phyloP scores from a whole-genome alignment of 1,140 invertebrate genomes.

The Archegozetes longisetosus region DNA sequence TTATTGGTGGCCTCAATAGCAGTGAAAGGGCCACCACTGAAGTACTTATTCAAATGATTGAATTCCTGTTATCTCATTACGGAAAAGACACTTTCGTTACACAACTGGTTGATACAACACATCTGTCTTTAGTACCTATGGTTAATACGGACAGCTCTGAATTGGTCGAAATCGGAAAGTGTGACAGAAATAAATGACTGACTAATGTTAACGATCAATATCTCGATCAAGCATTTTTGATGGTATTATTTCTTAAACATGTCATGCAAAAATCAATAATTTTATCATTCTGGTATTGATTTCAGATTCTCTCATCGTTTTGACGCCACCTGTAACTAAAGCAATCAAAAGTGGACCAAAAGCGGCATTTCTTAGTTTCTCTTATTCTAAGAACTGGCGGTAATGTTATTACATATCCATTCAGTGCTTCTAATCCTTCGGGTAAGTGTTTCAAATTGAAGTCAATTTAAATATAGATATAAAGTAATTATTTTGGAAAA shows the following conservation, averaged over 20 bases:
- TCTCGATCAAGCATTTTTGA: slow-evolving; percentile 77
- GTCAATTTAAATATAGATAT: no score
- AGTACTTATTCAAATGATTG: slow-evolving; percentile 64
- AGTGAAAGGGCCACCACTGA: slow-evolving; percentile 84
- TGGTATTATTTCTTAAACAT: no score
- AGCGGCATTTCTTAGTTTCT: slow-evolving; percentile 8
- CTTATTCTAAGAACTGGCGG: slow-evolving; percentile 11
- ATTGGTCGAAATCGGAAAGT: slow-evolving; percentile 56
- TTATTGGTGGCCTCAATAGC: slow-evolving; percentile 95
- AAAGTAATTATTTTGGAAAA: slow-evolving; percentile 5
- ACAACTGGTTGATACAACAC: slow-evolving; percentile 57
- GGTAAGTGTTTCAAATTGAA: no score
- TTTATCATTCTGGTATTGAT: slow-evolving; percentile 66
- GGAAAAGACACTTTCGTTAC: slow-evolving; percentile 39
- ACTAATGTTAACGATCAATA: slow-evolving; percentile 77
- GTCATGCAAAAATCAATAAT: slow-evolving; percentile 55
- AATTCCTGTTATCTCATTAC: slow-evolving; percentile 52
- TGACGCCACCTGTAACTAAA: slow-evolving; percentile 1
- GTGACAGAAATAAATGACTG: slow-evolving; percentile 94
- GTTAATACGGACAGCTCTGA: slow-evolving; percentile 80
- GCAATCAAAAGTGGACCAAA: slow-evolving; percentile 15
- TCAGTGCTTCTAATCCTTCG: slow-evolving; percentile 1
- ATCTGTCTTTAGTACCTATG: slow-evolving; percentile 55
- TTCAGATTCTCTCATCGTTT: slow-evolving; percentile 49
- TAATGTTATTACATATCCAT: slow-evolving; percentile 15